These are phyloP conservation scores for Daboia siamensis DNA, from an alignment of 2,113 vertebrate species.

Conservation along the genomic window DNA sequence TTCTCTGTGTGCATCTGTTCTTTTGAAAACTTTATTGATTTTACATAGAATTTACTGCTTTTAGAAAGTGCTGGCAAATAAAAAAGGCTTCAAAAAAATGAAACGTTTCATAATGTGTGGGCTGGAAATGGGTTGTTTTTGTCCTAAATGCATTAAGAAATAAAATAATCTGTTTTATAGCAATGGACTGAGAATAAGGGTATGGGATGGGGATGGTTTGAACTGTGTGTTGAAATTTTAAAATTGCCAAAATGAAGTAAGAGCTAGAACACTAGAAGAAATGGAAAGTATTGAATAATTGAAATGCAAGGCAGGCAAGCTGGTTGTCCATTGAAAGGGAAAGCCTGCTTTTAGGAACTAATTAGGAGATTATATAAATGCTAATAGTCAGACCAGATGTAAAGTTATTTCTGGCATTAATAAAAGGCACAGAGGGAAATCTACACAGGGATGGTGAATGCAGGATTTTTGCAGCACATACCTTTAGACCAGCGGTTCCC, in stretches of 20 bases:
- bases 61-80: neutral
- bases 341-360: neutral
- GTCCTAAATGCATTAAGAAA: neutral
- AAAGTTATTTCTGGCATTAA: neutral
- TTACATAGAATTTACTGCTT: neutral
- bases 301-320: neutral
- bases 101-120: neutral
- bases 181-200: neutral
- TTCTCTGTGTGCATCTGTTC: neutral
- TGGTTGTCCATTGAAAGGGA: neutral
- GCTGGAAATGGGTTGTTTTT: neutral
- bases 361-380: slow-evolving; percentile 17
- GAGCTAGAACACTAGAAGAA: neutral
- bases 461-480: neutral
- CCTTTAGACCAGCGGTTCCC: neutral
- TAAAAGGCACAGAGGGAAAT: neutral
- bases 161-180: neutral
- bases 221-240: neutral
- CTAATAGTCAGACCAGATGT: neutral
- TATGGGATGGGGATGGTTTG: too few relatives aligned
- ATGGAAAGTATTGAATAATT: slow-evolving; percentile 2
- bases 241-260: neutral
- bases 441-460: neutral
- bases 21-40: neutral
- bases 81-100: neutral